Conservation (phyloP, 1,140 invertebrate species). For the Heliconius congener region DNA sequence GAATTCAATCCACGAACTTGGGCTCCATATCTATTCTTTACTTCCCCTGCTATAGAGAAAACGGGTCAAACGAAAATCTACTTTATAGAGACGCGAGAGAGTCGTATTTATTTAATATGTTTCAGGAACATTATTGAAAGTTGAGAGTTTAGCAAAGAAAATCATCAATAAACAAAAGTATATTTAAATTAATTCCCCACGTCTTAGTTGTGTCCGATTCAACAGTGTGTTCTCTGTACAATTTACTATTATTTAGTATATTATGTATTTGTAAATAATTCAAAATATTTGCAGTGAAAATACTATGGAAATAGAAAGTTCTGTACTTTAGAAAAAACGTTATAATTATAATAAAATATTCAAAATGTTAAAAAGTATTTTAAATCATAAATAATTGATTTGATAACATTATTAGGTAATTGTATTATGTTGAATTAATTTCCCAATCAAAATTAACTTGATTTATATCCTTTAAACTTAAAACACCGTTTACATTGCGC, state of each 20-base stretch:
- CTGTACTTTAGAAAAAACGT: not conserved
- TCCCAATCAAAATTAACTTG: not conserved
- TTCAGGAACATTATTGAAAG: constrained; percentile 52
- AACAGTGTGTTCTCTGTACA: constrained; percentile 50
- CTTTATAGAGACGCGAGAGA: constrained; percentile 27
- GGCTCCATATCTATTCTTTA: constrained; percentile 79
- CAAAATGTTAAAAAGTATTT: not conserved
- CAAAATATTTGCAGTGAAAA: not conserved
- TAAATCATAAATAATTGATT: not conserved
- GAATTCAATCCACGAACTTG: constrained; percentile 71
- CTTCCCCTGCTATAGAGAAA: constrained; percentile 52
- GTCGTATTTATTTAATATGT: constrained; percentile 29
- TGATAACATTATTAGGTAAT: not conserved
- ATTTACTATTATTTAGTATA: not conserved
- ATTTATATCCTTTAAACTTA: constrained; percentile 15
- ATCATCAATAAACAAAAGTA: constrained; percentile 79
- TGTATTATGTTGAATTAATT: not conserved
- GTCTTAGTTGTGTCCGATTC: constrained; percentile 52
- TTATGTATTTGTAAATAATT: not conserved
- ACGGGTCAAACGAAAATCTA: constrained; percentile 29
- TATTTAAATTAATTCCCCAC: constrained; percentile 73
- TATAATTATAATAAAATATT: not conserved
- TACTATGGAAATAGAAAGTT: not conserved
- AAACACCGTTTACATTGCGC: constrained; percentile 51
- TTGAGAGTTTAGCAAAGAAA: constrained; percentile 76